Base-by-base conservation (phyloP, 2,888 invertebrate genomes). In the Macrophya alboannulata region DNA sequence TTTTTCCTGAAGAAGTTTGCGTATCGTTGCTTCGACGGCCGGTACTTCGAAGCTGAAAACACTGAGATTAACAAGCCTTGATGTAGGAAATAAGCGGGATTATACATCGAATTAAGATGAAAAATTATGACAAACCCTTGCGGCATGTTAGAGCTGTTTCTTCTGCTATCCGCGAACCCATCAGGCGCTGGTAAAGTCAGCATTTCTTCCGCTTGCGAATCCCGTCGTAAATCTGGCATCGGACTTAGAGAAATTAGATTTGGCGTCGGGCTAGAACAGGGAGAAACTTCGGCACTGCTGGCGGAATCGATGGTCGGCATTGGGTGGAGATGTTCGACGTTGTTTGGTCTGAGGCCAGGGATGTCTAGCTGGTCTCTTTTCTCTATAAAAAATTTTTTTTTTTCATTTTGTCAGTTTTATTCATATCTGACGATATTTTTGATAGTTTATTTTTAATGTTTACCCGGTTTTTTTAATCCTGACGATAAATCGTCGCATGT, bases 121-220 rank as follows among this genome's bases (percentile, higher is more conserved):
- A 25, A 4, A 25, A 62, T 4, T 4, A 4, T 10, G 1, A 72
- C 85, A 10, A 43, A 85, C 85, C 83, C 84, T 45, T 84, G 72
- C 5, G 85, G 83, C 40, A 91, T 86, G 86, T 91, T 92, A 1
- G 92, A 92, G 86, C 93, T 93, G 84, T 93, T 93, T 17, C 97
- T 95, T 65, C 97, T 95, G 87, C 97, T 96, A 90, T 98, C 98
- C 3, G 98, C 98, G 93, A 98, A 98, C 89, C 97, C 97, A 48
- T 96, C 95, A 9, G 98, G 98, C 72, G 96, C 97, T 0, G 97
- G 97, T 87, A 97, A 94, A 86, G 95, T 94, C 85, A 95, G 89
- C 86, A 94, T 94, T 85, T 95, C 95, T 71, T 96, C 96, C 79
- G 95, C 94, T 86, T 95, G 94, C 5, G 96, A 96, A 89, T 96